Evolutionary conservation across 2,888 invertebrate genomes (phyloP).

Genomic region (Nycteola revayana): DNA sequence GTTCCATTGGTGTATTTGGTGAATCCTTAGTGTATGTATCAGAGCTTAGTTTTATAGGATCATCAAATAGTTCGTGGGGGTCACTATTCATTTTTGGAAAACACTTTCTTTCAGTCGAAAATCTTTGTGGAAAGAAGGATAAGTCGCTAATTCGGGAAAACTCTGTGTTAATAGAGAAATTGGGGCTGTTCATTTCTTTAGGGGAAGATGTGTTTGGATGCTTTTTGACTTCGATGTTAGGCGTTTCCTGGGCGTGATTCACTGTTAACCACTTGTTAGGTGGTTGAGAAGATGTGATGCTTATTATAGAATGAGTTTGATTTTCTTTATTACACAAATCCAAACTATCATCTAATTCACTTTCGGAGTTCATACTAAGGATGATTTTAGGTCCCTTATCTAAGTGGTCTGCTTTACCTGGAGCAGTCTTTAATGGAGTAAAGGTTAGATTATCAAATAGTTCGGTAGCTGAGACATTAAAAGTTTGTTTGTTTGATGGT

Average conservation of each 20-base stretch:
- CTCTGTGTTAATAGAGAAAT: slow-evolving; percentile 74
- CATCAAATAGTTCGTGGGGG: slow-evolving; percentile 58
- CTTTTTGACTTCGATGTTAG: slow-evolving; percentile 52
- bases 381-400: slow-evolving; percentile 64
- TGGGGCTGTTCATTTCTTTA: slow-evolving; percentile 68
- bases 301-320: slow-evolving; percentile 61
- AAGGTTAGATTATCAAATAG: slow-evolving; percentile 70
- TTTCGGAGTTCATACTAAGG: slow-evolving; percentile 62
- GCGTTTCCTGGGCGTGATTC: slow-evolving; percentile 49
- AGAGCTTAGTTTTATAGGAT: slow-evolving; percentile 59
- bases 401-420: slow-evolving; percentile 53
- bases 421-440: slow-evolving; percentile 59
- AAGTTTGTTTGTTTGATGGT: slow-evolving; percentile 54
- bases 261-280: slow-evolving; percentile 55
- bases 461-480: slow-evolving; percentile 44
- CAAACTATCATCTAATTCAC: slow-evolving; percentile 64
- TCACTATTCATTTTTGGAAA: slow-evolving; percentile 57
- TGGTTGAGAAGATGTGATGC: slow-evolving; percentile 53
- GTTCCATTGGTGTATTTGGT: slow-evolving; percentile 56
- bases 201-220: slow-evolving; percentile 75
- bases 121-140: slow-evolving; percentile 68
- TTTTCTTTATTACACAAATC: slow-evolving; percentile 61
- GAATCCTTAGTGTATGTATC: slow-evolving; percentile 81
- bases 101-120: slow-evolving; percentile 71
- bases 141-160: slow-evolving; percentile 72